Evolutionary conservation across 2,113 vertebrate species (phyloP), one percentile per base, ranked within the genome.

Genomic region (Zosterops lateralis): DNA sequence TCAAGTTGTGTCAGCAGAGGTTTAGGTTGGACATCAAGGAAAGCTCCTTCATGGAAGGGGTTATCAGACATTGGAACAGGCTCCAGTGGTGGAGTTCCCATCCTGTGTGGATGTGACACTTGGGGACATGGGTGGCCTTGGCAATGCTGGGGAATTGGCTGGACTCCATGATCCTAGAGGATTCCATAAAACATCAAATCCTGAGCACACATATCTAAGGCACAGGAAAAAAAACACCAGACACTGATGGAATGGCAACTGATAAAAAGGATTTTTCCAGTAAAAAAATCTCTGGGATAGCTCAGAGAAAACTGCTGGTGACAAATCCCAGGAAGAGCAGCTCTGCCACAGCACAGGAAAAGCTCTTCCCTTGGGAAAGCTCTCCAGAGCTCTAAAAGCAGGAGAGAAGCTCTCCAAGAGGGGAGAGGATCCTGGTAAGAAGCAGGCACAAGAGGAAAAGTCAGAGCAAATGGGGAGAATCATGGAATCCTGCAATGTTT

Each of bases 21-120:
- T 56, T 61, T 19, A 42, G 20, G 25, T 4, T 28, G 34, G 17
- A 4, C 40, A 48, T 14, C 17, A 56, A 31, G 34, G 31, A 28
- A 22, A 76, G 70, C 16, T 22, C 62, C 48, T 70, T 22, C 14
- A 9, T 19, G 31, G 31, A 76, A 48, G 9, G 25, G 20, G 17
- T 56, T 56, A 68, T 62, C 26, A 36, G 40, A 31, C 17, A 54
- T 2, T 54, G 54, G 29, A 61, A 68, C 20, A 53, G 24, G 53
- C 19, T 67, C 47, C 29, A 42, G 56, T 7, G 21, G 25, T 42
- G 34, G 62, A 62, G 42, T 9, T 48, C 17, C 31, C 17, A 61
- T 28, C 25, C 34, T 1, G 0, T 26, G n/a, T 34, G 19, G 77
- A 67, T 45, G 29, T 15, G 40, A 20, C 0, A 2, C 21, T 9